Conservation (phyloP, 30 jellyfish, hydroid and myxozoan species). For the Haliclystus octoradiatus region DNA sequence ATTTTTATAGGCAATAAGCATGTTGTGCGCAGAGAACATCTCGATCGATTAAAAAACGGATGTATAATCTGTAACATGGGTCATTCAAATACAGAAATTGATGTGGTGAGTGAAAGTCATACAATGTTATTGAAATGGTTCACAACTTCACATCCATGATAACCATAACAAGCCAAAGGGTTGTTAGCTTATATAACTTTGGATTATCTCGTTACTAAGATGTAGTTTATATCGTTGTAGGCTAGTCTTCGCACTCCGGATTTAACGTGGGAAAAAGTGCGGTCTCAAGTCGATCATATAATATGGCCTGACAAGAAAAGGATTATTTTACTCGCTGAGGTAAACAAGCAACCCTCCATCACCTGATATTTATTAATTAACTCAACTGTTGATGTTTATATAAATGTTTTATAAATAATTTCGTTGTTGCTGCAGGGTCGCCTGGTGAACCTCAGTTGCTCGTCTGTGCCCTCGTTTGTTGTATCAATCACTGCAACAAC, state of each 20-base stretch:
- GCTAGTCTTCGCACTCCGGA: constrained; percentile 94
- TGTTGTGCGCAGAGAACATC: constrained; percentile 89
- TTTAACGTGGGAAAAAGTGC: constrained; percentile 94
- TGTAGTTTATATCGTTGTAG: too few relatives aligned
- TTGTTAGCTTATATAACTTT: too few relatives aligned
- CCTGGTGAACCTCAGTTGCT: constrained; percentile 87
- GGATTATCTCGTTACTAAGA: too few relatives aligned
- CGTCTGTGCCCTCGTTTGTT: constrained; percentile 96
- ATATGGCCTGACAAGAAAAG: constrained; percentile 98
- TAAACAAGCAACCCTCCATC: background rate
- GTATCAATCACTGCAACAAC: constrained; percentile 97
- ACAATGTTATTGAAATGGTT: too few relatives aligned
- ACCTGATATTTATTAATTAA: background rate
- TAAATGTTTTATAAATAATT: too few relatives aligned
- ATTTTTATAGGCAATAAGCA: constrained; percentile 78
- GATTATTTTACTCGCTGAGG: constrained; percentile 99
- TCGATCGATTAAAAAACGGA: constrained; percentile 85
- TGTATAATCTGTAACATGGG: constrained; percentile 98
- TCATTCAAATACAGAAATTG: constrained; percentile 95
- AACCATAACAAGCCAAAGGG: too few relatives aligned
- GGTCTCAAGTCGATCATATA: constrained; percentile 94
- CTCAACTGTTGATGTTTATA: background rate
- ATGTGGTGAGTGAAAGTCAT: constrained; percentile 49
- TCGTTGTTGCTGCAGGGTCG: constrained; percentile 59
- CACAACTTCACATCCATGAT: too few relatives aligned